phyloP scores from a whole-genome alignment of 2,888 invertebrate species.

The Mythimna pallens region DNA sequence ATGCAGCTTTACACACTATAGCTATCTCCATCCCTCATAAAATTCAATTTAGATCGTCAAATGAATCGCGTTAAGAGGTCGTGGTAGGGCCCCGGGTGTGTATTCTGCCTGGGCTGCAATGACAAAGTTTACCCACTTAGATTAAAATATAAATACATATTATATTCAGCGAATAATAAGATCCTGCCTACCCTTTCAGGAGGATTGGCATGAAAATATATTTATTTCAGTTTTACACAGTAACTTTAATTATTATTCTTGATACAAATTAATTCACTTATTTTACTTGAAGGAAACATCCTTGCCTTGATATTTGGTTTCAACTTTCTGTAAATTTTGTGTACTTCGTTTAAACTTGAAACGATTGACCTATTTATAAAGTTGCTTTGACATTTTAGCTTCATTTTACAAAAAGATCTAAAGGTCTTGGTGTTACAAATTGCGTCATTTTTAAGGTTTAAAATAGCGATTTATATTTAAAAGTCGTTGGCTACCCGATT shows the following conservation, averaged over 20 bases:
- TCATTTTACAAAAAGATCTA: background rate
- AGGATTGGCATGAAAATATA: too few species aligned
- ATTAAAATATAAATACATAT: too few species aligned
- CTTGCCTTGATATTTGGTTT: constrained; percentile 20
- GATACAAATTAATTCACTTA: constrained; percentile 18
- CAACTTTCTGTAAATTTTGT: background rate
- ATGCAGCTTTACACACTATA: too few species aligned
- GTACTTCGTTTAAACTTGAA: background rate
- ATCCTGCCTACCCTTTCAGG: background rate
- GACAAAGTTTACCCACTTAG: too few species aligned
- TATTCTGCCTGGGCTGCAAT: too few species aligned
- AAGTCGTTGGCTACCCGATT: background rate
- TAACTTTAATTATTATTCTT: background rate
- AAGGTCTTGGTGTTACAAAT: too few species aligned
- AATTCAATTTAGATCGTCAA: too few species aligned
- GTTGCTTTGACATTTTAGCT: background rate
- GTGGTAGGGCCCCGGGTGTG: too few species aligned
- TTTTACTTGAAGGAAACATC: background rate
- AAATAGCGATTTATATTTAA: background rate
- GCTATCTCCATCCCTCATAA: too few species aligned
- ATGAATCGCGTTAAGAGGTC: too few species aligned
- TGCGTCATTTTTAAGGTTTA: background rate
- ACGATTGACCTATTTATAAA: constrained; percentile 7
- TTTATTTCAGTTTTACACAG: background rate
- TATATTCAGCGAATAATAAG: too few species aligned